Percentiles rank a stretch among this genome's conserved stretches.
Evolutionary conservation across 2,113 vertebrate species (phyloP).

Genomic region (Phodopus roborovskii): DNA sequence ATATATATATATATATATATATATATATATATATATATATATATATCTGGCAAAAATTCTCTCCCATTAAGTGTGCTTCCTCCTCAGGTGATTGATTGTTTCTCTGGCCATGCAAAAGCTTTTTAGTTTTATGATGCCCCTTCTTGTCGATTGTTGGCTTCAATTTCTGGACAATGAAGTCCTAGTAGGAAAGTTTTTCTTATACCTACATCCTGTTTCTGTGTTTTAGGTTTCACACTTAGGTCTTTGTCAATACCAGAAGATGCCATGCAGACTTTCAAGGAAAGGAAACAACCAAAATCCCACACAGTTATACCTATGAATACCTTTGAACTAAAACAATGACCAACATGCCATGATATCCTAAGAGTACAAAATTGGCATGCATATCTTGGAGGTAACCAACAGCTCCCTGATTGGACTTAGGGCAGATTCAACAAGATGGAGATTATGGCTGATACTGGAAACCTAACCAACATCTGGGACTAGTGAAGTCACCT

Average conservation of each 20-base stretch:
- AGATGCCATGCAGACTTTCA: background rate
- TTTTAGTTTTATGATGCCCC: background rate
- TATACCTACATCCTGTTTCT: background rate
- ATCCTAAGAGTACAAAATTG: background rate
- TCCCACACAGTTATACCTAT: background rate
- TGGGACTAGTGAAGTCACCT: background rate
- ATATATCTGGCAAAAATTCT: background rate
- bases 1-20: no score
- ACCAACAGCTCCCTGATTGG: background rate
- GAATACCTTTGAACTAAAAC: background rate
- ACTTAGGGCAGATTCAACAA: background rate
- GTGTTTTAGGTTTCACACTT: background rate
- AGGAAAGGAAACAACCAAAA: background rate
- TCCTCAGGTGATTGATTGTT: background rate
- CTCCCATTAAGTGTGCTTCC: background rate
- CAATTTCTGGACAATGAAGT: background rate
- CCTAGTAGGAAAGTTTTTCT: background rate
- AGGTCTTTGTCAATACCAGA: background rate
- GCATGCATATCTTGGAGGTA: background rate
- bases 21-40: background rate
- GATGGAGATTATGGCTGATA: background rate
- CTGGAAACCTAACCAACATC: background rate
- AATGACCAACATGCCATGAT: background rate
- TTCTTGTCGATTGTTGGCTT: background rate
- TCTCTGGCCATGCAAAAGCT: background rate